Evolutionary conservation across 2,797 vertebrate genomes (phyloP), one percentile per base, ranked within the genome.

Genomic region (Tadarida brasiliensis): DNA sequence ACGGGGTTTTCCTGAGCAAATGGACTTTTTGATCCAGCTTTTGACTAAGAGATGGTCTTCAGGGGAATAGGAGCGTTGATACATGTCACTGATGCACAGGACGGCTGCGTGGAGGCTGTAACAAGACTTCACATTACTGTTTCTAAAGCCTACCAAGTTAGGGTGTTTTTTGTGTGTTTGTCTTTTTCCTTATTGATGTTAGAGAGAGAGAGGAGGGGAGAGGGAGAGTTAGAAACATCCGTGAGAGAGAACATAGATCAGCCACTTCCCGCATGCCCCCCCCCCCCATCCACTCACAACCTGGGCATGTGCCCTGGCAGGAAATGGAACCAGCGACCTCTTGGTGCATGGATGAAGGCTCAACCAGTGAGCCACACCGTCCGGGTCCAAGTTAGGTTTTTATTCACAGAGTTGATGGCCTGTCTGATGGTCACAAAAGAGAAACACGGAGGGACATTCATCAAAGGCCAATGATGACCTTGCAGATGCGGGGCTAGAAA

Each of bases 31-130:
- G 99, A 99, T 96, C 99, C 99, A 54, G 99, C 99, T 1, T 99
- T 99, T 96, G 99, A 99, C 98, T 99, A 99, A 5, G 99, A 99
- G 98, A 99, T 99, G 99, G 99, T 99, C 98, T 99, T 99, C 99
- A 99, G 99, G 98, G 99, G 99, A 97, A 99, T 99, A 0, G 99
- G 99, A 84, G 99, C 99, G 19, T 98, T 99, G 98, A 99, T 99
- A 98, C 99, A 44, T 44, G 39, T 44, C 39, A 44, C 39, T 44
- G 39, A 99, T 98, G 99, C 99, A 84, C 96, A 99, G 99, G 99
- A 99, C 97, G 99, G 99, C 98, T 99, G 99, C 81, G 99, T 99
- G 99, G 99, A 99, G 98, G 99, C 99, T 67, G 98, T 99, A 97
- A 99, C 99, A 84, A 98, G 99, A 98, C 99, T 99, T 90, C 99